Evolutionary conservation across 2,797 vertebrate species (phyloP).

Genomic region (Crotalus adamanteus): DNA sequence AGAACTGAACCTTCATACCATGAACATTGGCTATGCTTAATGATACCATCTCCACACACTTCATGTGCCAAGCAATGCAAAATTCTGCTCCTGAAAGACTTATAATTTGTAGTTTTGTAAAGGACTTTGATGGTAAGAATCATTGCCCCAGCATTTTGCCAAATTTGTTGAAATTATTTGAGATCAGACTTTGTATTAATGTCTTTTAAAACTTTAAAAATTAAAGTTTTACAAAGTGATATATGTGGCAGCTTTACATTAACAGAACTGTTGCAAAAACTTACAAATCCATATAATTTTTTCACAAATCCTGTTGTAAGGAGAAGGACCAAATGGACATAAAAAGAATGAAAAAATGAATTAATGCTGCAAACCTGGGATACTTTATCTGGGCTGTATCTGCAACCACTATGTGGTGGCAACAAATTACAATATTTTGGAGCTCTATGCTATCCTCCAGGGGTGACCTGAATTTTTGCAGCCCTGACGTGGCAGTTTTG

Average conservation of each 20-base stretch:
- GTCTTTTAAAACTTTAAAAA: background rate
- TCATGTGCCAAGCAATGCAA: background rate
- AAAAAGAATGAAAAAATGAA: background rate
- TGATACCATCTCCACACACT: background rate
- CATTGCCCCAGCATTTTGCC: background rate
- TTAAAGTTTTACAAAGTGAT: background rate
- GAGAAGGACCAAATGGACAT: background rate
- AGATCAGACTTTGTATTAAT: background rate
- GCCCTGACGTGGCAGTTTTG: background rate
- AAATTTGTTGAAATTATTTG: background rate
- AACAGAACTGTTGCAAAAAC: background rate
- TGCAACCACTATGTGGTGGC: background rate
- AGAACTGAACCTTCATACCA: background rate
- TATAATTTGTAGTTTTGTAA: background rate
- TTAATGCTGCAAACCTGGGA: background rate
- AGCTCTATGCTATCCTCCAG: background rate
- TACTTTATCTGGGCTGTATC: background rate
- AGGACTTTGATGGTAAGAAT: background rate
- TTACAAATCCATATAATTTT: background rate
- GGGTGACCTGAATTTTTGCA: background rate
- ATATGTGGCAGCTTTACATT: background rate
- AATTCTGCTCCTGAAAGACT: background rate
- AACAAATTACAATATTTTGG: background rate
- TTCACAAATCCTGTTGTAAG: background rate
- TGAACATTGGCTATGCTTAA: background rate